Conservation (phyloP, 1,140 invertebrate genomes). For the Drosophila fuyamai region DNA sequence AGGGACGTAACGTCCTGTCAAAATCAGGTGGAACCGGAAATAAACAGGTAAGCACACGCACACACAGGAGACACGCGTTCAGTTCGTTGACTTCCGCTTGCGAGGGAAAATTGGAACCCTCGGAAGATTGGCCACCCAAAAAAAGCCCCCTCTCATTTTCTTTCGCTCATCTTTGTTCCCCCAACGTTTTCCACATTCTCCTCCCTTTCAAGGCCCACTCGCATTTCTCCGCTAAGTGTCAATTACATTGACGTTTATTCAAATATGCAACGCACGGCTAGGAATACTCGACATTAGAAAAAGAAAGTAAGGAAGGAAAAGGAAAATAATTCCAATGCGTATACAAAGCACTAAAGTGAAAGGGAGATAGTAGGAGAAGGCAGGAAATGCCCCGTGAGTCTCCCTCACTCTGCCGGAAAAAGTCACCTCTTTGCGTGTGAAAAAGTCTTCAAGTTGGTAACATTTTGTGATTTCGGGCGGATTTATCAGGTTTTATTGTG, state of each 20-base stretch:
- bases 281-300: slow-evolving; percentile 56
- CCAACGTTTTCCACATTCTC: slow-evolving; percentile 3
- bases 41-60: slow-evolving; percentile 47
- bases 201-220: slow-evolving; percentile 16
- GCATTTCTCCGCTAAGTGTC: slow-evolving; percentile 69
- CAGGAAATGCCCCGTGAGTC: slow-evolving; percentile 14
- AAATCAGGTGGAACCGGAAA: slow-evolving; percentile 49
- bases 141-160: slow-evolving; percentile 10
- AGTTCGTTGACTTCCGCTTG: slow-evolving; percentile 44
- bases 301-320: neutral
- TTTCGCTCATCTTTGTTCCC: slow-evolving; percentile 20
- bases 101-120: slow-evolving; percentile 9
- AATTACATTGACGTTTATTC: slow-evolving; percentile 83
- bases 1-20: slow-evolving; percentile 7
- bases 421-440: slow-evolving; percentile 67
- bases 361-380: neutral
- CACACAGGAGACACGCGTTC: slow-evolving; percentile 44
- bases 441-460: slow-evolving; percentile 72
- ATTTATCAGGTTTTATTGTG: slow-evolving; percentile 81
- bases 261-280: slow-evolving; percentile 70
- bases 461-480: slow-evolving; percentile 71
- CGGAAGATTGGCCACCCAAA: neutral
- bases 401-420: slow-evolving; percentile 15
- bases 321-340: slow-evolving; percentile 41
- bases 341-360: slow-evolving; percentile 21